A percentile compares a stretch with the other conserved stretches of the same genome.
These are phyloP conservation scores for Lepidotrigona ventralis DNA, from an alignment of 1,140 invertebrate species.

Conservation along the genomic window DNA sequence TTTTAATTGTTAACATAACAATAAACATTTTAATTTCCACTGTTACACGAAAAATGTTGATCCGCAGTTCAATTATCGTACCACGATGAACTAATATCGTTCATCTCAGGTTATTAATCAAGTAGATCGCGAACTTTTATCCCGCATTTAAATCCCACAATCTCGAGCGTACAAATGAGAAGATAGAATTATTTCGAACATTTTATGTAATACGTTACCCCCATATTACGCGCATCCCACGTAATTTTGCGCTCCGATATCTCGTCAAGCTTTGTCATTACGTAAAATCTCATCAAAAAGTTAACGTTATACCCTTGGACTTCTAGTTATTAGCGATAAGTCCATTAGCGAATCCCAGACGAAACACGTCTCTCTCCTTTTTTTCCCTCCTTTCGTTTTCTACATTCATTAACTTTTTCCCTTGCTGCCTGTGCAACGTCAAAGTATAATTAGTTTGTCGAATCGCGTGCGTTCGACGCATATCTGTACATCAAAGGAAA, in stretches of 20 bases:
- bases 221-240: too few relatives aligned
- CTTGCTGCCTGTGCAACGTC: background rate
- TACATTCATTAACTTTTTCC: background rate
- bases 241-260: too few relatives aligned
- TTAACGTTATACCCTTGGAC: background rate
- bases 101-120: background rate
- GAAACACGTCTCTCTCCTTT: background rate
- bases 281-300: background rate
- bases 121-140: too few relatives aligned
- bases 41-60: too few relatives aligned
- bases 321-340: background rate
- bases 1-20: too few relatives aligned
- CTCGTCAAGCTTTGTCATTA: too few relatives aligned
- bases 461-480: background rate
- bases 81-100: too few relatives aligned
- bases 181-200: too few relatives aligned
- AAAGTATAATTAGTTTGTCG: background rate
- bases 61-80: too few relatives aligned
- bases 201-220: background rate
- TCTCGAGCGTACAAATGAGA: too few relatives aligned
- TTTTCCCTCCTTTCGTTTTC: background rate
- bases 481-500: background rate
- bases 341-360: background rate
- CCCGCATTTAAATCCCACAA: too few relatives aligned
- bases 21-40: too few relatives aligned